phyloP scores from a whole-genome alignment of 2,113 vertebrate genomes.

The Nycticryphes semicollaris region DNA sequence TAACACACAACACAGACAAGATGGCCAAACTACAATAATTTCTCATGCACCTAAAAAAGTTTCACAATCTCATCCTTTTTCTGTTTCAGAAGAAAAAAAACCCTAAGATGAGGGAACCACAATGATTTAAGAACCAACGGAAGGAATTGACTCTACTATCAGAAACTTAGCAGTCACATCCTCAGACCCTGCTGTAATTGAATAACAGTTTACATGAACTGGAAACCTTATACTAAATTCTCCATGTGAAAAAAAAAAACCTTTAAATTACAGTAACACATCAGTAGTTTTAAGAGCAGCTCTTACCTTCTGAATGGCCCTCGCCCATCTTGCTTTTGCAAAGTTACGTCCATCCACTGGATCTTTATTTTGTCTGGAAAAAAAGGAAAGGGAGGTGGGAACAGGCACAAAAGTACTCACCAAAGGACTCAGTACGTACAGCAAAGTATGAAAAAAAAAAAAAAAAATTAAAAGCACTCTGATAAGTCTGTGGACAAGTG shows the following conservation, averaged over 20 bases:
- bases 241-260: background rate
- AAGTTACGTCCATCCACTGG: background rate
- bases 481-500: background rate
- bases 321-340: constrained; percentile 62
- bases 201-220: background rate
- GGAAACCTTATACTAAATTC: background rate
- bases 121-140: background rate
- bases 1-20: background rate
- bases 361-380: background rate
- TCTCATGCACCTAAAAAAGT: background rate
- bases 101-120: background rate
- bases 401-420: background rate
- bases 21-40: background rate
- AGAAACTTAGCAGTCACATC: background rate
- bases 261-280: background rate
- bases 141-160: background rate
- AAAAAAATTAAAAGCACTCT: background rate
- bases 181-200: background rate
- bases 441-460: background rate
- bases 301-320: constrained; percentile 65
- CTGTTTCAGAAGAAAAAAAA: background rate
- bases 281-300: background rate
- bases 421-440: background rate
- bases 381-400: background rate
- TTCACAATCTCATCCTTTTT: background rate